phyloP scores from a whole-genome alignment of 2,113 vertebrate genomes.

The Hymenochirus boettgeri region DNA sequence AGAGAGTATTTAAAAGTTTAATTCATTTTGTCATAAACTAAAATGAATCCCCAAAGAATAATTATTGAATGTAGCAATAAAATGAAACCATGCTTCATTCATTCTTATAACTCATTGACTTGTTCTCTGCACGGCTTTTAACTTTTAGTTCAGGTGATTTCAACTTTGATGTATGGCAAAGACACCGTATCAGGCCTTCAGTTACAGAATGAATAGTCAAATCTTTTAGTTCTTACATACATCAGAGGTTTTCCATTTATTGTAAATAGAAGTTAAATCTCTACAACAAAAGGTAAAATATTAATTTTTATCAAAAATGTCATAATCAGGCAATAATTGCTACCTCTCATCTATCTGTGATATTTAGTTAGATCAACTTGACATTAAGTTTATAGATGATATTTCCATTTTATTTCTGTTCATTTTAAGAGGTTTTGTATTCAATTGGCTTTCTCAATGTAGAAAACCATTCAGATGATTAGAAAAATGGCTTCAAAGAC shows the following conservation, averaged over 20 bases:
- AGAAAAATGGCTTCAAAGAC: too few relatives aligned
- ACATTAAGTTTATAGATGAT: too few relatives aligned
- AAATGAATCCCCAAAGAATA: conserved; percentile 59
- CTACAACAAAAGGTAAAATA: too few relatives aligned
- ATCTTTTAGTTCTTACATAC: background rate
- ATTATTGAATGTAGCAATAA: conserved; percentile 59
- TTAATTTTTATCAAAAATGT: too few relatives aligned
- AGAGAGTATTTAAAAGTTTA: conserved; percentile 62
- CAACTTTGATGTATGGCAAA: background rate
- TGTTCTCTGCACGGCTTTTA: conserved; percentile 9
- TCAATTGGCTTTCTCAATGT: too few relatives aligned
- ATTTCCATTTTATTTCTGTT: too few relatives aligned
- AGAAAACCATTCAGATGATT: too few relatives aligned
- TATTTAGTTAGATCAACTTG: too few relatives aligned
- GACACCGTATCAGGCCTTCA: background rate
- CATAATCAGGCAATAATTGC: too few relatives aligned
- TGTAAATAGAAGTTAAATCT: too few relatives aligned
- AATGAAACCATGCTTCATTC: conserved; percentile 55
- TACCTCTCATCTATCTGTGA: too few relatives aligned
- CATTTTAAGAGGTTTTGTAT: too few relatives aligned
- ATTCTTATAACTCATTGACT: conserved; percentile 43
- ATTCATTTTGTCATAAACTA: conserved; percentile 60
- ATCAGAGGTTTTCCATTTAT: background rate
- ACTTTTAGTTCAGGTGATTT: background rate
- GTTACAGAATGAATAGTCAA: background rate